phyloP scores from a whole-genome alignment of 1,140 invertebrate species.

The Stegodyphus mimosarum region DNA sequence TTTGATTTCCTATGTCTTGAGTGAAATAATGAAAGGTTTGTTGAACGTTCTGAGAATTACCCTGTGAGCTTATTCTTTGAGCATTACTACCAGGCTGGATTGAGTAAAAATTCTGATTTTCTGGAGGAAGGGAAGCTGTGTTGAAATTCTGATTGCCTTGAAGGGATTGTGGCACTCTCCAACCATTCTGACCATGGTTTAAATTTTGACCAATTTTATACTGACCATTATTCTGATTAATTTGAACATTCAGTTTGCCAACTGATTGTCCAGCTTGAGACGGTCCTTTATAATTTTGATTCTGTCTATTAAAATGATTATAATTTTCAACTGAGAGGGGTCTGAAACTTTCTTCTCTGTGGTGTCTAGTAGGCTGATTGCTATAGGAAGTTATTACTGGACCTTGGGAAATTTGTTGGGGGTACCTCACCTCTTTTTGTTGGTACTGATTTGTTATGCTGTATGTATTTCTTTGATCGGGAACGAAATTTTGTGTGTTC shows the following conservation, averaged over 20 bases:
- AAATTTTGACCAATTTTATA: too few species aligned
- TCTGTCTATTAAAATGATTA: not conserved
- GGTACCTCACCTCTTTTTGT: conserved; percentile 10
- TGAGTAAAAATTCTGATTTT: conserved; percentile 39
- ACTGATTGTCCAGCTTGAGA: too few species aligned
- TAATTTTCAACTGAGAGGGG: conserved; percentile 18
- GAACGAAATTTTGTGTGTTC: conserved; percentile 13
- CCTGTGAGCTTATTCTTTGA: conserved; percentile 20
- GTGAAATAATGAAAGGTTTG: not conserved
- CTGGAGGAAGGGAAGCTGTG: not conserved
- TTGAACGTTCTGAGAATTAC: not conserved
- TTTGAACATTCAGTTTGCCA: too few species aligned
- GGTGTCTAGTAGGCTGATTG: conserved; percentile 15
- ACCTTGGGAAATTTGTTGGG: not conserved
- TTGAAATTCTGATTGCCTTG: conserved; percentile 21
- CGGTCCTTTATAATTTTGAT: not conserved
- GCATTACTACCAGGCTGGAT: not conserved
- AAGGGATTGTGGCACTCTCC: conserved; percentile 6
- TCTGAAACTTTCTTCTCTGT: conserved; percentile 31
- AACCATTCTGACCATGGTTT: conserved; percentile 24
- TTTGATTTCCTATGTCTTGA: not conserved
- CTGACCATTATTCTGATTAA: too few species aligned
- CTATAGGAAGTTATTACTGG: conserved; percentile 1
- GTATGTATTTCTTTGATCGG: not conserved
- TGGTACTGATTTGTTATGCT: not conserved